Evolutionary conservation across 2,113 vertebrate species (phyloP), one percentile per base, ranked within the genome.

Genomic region (Phyllostomus discolor): DNA sequence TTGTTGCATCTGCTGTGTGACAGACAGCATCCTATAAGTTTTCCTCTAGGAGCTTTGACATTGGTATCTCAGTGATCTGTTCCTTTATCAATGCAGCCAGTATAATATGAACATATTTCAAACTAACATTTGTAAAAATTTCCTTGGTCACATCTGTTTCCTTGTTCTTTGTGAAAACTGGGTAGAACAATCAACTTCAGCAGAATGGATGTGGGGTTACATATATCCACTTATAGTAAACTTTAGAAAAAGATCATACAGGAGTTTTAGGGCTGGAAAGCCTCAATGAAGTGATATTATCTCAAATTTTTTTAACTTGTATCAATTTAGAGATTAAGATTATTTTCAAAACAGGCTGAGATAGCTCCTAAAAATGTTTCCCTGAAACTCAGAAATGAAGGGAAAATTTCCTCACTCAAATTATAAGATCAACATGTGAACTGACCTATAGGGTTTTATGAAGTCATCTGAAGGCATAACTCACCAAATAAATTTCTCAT

Each of bases 251-350:
- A 82, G 59, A 87, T 81, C 14, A 92, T 59, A 19, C 35, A 52
- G 57, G 33, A 52, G 75, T 78, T 73, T 90, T 52, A 81, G 54
- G 17, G 7, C 17, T 86, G 41, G 17, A 84, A 96, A 94, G 33
- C 20, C 43, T 79, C 8, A 1, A 0, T 78, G 28, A 76, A 95
- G 28, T 57, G 26, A 89, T 88, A 4, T 57, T 57, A 57, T 20
- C 52, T 54, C 24, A 41, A 90, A 59, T 93, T 52, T 92, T 89
- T 41, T 33, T 76, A 33, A 73, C 57, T 69, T 86, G 57, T 72
- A 80, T 33, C 67, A 94, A 46, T 72, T 91, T 95, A 84, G 79
- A 88, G 46, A 88, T 94, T 43, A 92, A 94, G 35, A 72, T 48
- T 81, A 8, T 46, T 86, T 97, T 94, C 70, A 88, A 70, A 92